Conservation (phyloP, 2,888 invertebrate species). For the Polyploca ridens region DNA sequence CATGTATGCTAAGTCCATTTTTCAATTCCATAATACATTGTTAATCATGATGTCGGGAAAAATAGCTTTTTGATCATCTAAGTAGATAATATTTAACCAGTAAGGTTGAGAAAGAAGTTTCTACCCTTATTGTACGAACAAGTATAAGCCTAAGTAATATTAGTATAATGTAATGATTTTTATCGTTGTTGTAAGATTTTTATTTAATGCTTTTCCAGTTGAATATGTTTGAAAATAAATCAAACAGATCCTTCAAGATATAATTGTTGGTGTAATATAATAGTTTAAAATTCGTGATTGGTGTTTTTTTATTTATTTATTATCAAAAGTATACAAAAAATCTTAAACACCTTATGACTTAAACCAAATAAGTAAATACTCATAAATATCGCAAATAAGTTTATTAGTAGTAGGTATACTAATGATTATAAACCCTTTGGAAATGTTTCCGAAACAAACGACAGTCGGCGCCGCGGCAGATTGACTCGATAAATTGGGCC, state of each 20-base stretch:
- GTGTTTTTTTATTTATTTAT: not conserved
- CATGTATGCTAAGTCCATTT: slow-evolving; percentile 24
- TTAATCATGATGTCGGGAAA: slow-evolving; percentile 22
- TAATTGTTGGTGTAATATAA: not conserved
- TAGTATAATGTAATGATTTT: not conserved
- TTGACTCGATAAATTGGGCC: slow-evolving; percentile 34
- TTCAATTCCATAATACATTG: slow-evolving; percentile 18
- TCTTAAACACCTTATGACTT: too few relatives aligned
- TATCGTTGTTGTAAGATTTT: not conserved
- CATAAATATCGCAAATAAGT: too few relatives aligned
- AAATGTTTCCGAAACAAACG: not conserved
- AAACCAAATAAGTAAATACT: too few relatives aligned
- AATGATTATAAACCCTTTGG: not conserved
- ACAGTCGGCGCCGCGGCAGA: slow-evolving; percentile 15
- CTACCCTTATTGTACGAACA: not conserved
- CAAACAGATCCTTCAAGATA: too few relatives aligned
- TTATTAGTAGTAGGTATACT: too few relatives aligned
- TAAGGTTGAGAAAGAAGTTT: not conserved
- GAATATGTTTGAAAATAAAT: too few relatives aligned
- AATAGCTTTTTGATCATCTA: slow-evolving; percentile 12
- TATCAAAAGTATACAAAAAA: too few relatives aligned
- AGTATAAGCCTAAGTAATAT: not conserved
- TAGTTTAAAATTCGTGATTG: not conserved
- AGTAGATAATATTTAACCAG: slow-evolving; percentile 8
- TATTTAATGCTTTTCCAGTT: too few relatives aligned